A percentile compares a stretch with the other conserved stretches of the same genome.
These are phyloP conservation scores for Saccostrea echinata DNA, from an alignment of 1,140 invertebrate genomes.

Conservation along the genomic window DNA sequence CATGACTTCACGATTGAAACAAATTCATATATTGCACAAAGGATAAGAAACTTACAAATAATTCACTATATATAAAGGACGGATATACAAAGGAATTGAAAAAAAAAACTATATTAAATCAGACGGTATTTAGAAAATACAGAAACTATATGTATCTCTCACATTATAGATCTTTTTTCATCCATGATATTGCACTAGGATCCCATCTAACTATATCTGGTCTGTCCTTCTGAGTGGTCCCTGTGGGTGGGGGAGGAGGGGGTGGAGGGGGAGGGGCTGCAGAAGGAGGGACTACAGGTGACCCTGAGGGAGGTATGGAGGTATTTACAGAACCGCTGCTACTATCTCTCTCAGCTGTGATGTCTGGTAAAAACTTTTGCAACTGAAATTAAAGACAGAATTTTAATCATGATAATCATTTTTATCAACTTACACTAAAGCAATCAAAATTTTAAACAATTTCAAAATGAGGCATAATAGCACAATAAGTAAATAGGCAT, in stretches of 20 bases:
- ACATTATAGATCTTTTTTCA: slow-evolving; percentile 63
- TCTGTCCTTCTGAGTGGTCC: neutral
- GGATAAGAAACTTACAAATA: neutral
- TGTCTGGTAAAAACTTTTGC: slow-evolving; percentile 14
- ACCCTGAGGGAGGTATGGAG: neutral
- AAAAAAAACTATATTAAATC: neutral
- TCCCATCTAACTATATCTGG: slow-evolving; percentile 60
- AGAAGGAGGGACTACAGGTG: slow-evolving; percentile 17
- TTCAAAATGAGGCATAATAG: too few relatives aligned
- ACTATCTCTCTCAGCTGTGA: neutral
- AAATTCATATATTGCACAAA: neutral
- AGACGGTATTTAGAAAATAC: neutral
- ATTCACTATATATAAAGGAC: neutral
- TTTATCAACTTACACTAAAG: too few relatives aligned
- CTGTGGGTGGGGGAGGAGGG: slow-evolving; percentile 53
- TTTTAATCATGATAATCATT: too few relatives aligned
- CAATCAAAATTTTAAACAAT: too few relatives aligned
- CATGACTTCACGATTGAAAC: neutral
- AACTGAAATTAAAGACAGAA: slow-evolving; percentile 3
- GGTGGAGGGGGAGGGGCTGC: slow-evolving; percentile 43
- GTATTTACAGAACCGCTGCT: neutral
- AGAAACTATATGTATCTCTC: neutral
- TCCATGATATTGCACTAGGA: slow-evolving; percentile 66
- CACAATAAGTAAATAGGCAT: too few relatives aligned
- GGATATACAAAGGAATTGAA: neutral